Percentiles rank a stretch among this genome's conserved stretches.
These are phyloP conservation scores for Acrocephalus arundinaceus DNA, from an alignment of 2,113 vertebrate species.

Conservation along the genomic window DNA sequence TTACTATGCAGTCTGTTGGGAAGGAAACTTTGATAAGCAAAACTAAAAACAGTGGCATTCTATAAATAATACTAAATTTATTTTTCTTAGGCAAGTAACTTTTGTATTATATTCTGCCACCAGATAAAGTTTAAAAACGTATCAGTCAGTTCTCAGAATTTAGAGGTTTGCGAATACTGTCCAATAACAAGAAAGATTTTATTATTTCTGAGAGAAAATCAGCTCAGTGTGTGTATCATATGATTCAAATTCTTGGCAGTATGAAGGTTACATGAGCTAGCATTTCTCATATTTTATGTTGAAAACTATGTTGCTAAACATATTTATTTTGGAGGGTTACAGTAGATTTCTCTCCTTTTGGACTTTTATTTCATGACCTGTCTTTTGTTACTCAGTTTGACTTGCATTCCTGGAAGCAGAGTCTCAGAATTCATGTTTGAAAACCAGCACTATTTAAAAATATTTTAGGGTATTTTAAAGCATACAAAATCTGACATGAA, in stretches of 20 bases:
- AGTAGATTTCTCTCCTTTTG: background rate
- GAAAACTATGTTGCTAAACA: constrained; percentile 16
- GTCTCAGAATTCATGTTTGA: background rate
- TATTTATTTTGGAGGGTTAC: constrained; percentile 13
- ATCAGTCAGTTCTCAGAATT: constrained; percentile 3
- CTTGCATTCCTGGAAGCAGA: background rate
- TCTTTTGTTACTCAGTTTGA: constrained; percentile 13
- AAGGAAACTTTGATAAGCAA: background rate
- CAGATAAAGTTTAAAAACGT: background rate
- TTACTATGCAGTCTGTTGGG: background rate
- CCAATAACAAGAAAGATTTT: constrained; percentile 18
- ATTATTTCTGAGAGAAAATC: constrained; percentile 30
- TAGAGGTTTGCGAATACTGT: background rate
- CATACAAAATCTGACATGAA: background rate
- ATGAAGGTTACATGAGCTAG: constrained; percentile 16
- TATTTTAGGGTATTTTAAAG: background rate
- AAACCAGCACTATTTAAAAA: background rate
- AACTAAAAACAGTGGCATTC: background rate
- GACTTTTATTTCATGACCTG: background rate
- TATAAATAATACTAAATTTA: background rate
- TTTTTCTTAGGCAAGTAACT: background rate
- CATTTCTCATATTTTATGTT: constrained; percentile 38
- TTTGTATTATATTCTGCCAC: background rate
- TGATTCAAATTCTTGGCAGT: constrained; percentile 47
- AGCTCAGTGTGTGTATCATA: background rate